A percentile compares a stretch with the other conserved stretches of the same genome.
Conservation (phyloP, 2,113 vertebrate genomes). For the Vicugna pacos region DNA sequence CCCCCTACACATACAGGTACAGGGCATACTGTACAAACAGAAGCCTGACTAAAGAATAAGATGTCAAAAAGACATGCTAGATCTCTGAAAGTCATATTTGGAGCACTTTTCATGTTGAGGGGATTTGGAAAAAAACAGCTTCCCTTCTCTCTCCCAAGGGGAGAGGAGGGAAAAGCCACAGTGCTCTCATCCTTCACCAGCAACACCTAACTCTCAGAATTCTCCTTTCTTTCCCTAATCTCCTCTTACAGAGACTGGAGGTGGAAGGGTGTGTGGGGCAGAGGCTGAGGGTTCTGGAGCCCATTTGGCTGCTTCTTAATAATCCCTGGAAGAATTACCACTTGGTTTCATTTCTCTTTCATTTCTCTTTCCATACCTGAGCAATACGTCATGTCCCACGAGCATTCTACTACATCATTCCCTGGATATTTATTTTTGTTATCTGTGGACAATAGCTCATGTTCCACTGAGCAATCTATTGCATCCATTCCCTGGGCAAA, state of each 20-base stretch:
- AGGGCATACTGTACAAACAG: neutral
- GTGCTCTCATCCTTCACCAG: neutral
- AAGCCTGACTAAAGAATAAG: neutral
- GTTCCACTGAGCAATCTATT: neutral
- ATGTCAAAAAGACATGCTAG: neutral
- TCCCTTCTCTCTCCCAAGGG: neutral
- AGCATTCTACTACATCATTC: neutral
- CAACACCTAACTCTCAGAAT: neutral
- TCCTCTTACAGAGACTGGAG: neutral
- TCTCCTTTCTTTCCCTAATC: neutral
- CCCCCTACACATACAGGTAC: neutral
- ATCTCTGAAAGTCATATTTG: neutral
- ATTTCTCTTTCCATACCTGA: neutral
- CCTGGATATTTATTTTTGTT: neutral
- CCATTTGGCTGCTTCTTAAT: neutral
- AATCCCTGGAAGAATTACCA: neutral
- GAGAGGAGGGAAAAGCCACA: neutral
- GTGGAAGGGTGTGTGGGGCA: neutral
- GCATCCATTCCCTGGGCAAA: neutral
- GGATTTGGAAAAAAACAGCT: neutral
- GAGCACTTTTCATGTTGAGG: accelerated
- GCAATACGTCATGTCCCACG: neutral
- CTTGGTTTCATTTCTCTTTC: constrained; percentile 29
- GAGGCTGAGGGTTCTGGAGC: neutral
- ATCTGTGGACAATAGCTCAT: neutral